These are phyloP conservation scores for Piscicola geometra DNA, from an alignment of 2,888 invertebrate species.

Conservation along the genomic window DNA sequence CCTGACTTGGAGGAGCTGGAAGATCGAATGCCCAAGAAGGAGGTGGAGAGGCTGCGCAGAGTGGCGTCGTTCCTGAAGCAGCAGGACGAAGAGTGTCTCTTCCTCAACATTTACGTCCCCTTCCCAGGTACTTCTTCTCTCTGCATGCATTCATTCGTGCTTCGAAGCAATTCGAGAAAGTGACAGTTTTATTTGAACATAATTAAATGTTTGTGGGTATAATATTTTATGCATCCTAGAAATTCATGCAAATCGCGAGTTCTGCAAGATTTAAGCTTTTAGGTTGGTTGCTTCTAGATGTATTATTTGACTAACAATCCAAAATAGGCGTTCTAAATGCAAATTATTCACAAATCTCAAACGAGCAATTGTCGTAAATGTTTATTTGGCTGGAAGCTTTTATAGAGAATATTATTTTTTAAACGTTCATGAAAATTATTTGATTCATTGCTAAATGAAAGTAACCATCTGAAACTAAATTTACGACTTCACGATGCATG, in stretches of 20 bases:
- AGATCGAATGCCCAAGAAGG: slow-evolving; percentile 75
- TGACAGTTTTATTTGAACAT: background rate
- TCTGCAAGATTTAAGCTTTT: no score
- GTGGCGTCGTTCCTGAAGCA: slow-evolving; percentile 68
- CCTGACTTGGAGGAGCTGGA: slow-evolving; percentile 67
- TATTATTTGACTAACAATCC: background rate
- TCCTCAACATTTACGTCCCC: slow-evolving; percentile 91
- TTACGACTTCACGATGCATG: no score
- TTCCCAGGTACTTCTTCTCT: slow-evolving; percentile 68
- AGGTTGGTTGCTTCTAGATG: background rate
- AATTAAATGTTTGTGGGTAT: background rate
- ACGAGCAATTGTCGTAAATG: background rate
- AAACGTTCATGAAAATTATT: background rate
- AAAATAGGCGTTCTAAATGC: background rate
- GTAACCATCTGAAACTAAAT: no score
- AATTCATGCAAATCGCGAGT: no score
- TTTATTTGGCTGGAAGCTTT: background rate
- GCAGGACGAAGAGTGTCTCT: slow-evolving; percentile 94
- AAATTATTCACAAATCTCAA: background rate
- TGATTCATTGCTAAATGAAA: background rate
- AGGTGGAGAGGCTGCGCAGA: slow-evolving; percentile 79
- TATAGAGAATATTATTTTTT: background rate
- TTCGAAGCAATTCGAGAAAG: background rate
- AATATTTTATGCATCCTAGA: no score
- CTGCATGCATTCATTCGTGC: background rate